Conservation (phyloP, 2,888 invertebrate species). For the Cheilosia vernalis region DNA sequence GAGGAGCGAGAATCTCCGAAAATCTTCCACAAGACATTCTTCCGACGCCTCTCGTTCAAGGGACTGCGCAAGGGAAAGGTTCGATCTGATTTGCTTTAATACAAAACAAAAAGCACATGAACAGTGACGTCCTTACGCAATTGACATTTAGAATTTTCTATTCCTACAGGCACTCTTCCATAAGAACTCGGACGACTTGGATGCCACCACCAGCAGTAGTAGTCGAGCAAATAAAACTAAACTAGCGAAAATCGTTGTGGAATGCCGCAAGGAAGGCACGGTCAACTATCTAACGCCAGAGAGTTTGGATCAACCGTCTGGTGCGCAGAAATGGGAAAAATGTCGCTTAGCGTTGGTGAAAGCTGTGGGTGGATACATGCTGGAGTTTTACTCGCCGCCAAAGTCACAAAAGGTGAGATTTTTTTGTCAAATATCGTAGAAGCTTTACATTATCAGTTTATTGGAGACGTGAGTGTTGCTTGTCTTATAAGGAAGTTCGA, state of each 20-base stretch:
- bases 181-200: constrained; percentile 87
- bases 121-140: constrained; percentile 68
- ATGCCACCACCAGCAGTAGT: constrained; percentile 90
- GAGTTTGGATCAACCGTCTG: constrained; percentile 92
- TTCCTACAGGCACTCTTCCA: constrained; percentile 89
- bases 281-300: constrained; percentile 97
- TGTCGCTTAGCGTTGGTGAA: constrained; percentile 95
- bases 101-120: constrained; percentile 1
- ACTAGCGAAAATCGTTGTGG: constrained; percentile 95
- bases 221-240: constrained; percentile 92
- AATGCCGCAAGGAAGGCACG: constrained; percentile 96
- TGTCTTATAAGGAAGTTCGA: too few species aligned
- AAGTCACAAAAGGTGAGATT: constrained; percentile 91
- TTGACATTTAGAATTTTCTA: constrained; percentile 81
- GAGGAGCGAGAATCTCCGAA: constrained; percentile 92
- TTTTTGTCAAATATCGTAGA: neutral
- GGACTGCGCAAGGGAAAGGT: constrained; percentile 92
- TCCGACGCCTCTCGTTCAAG: constrained; percentile 94
- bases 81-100: constrained; percentile 79
- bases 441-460: too few species aligned
- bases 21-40: constrained; percentile 92
- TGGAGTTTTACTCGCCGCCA: constrained; percentile 98
- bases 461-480: too few species aligned
- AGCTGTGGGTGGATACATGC: constrained; percentile 94
- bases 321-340: constrained; percentile 96